A percentile compares a stretch with the other conserved stretches of the same genome.
phyloP scores from a whole-genome alignment of 2,113 vertebrate genomes.

The Probosciger aterrimus region DNA sequence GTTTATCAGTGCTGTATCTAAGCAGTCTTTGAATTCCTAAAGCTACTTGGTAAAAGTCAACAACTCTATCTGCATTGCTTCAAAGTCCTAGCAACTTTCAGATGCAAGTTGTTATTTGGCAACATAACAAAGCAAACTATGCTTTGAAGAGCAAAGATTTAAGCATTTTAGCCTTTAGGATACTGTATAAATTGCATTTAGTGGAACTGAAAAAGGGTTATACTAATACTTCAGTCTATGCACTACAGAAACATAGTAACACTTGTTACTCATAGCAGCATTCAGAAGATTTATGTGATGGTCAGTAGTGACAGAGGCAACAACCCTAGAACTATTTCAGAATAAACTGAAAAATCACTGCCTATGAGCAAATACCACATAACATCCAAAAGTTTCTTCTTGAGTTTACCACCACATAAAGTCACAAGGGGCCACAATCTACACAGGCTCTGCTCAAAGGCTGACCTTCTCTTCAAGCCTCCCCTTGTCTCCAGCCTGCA shows the following conservation, averaged over 20 bases:
- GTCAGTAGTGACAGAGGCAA: not conserved
- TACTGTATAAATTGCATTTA: not conserved
- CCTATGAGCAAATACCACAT: not conserved
- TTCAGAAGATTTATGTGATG: not conserved
- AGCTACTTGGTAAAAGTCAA: not conserved
- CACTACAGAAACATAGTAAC: not conserved
- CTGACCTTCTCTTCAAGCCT: not conserved
- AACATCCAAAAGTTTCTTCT: not conserved
- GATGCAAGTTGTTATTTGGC: not conserved
- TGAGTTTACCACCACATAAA: not conserved
- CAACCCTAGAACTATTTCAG: not conserved
- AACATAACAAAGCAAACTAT: not conserved
- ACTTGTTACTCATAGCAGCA: not conserved
- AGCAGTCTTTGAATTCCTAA: not conserved
- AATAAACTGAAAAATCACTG: not conserved
- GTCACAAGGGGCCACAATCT: not conserved
- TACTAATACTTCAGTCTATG: not conserved
- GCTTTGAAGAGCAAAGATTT: not conserved
- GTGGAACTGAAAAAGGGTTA: not conserved
- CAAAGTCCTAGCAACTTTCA: not conserved
- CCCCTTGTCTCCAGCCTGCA: fast-evolving
- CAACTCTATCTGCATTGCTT: not conserved
- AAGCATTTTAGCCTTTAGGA: not conserved
- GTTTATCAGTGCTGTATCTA: not conserved
- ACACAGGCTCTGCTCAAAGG: not conserved